Evolutionary conservation across 2,888 invertebrate species (phyloP), one percentile per base, ranked within the genome.

Genomic region (Crepidodera aurea): DNA sequence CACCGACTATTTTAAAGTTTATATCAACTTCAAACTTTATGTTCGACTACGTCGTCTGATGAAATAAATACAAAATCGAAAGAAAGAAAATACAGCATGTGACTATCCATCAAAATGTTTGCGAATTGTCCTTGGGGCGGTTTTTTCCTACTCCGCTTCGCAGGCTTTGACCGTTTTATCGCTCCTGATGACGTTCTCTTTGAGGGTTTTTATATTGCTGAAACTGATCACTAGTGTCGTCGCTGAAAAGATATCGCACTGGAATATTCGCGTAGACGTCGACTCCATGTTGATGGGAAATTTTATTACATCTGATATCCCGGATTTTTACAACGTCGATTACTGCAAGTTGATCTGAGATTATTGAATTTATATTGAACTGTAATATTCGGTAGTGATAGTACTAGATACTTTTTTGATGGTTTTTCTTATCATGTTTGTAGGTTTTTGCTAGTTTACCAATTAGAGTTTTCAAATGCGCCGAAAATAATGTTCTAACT

Each of bases 211-310:
- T 62, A 62, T 62, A 51, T 46, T 29, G 18, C 53, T 32, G 54
- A 57, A 62, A 60, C 60, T 56, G 65, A 65, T 62, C 62, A 39
- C 32, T 51, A 42, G 46, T 32, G 56, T 60, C 62, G 48, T 60
- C 56, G 46, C 46, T 61, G 55, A 44, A 60, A 37, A 56, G 56
- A 60, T 53, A 65, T 60, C 59, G 32, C 51, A 39, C 27, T 39
- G 51, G 37, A 56, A 56, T 48, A 53, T 55, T 51, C 55, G 12
- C 19, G 8, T 12, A 60, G 32, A 54, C 44, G 39, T 29, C 56
- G 16, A 29, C 37, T 27, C 29, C 39, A 27, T 10, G 15, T 40
- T 18, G 40, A 40, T 40, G 40, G 15, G 40, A 40, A 18, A 16
- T 40, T 40, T 40, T 40, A 40, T 40, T 40, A 40, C 10, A 40